These are phyloP conservation scores for Phengaris arion DNA, from an alignment of 2,888 invertebrate species.

Conservation along the genomic window DNA sequence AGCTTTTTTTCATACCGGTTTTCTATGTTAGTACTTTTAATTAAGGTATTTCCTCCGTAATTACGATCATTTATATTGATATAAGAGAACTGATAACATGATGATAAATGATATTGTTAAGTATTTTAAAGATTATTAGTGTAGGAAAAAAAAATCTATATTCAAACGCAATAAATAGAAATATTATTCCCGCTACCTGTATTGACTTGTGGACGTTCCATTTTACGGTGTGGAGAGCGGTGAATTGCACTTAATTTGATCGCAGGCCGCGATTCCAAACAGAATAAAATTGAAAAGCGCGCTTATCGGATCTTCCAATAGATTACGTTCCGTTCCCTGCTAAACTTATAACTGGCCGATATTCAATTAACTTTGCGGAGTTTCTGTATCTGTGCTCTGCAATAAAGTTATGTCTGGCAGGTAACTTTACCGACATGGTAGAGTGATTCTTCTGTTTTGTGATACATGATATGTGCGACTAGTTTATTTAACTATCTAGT, in stretches of 20 bases:
- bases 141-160: not conserved
- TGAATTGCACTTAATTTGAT: slow-evolving; percentile 46
- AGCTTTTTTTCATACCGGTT: too few relatives aligned
- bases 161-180: not conserved
- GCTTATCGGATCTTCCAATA: slow-evolving; percentile 40
- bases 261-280: slow-evolving; percentile 42
- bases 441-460: not conserved
- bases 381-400: slow-evolving; percentile 5
- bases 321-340: slow-evolving; percentile 34
- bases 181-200: slow-evolving; percentile 27
- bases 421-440: not conserved
- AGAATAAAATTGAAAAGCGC: slow-evolving; percentile 46
- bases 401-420: slow-evolving; percentile 3
- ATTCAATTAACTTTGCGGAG: slow-evolving; percentile 13
- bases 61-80: too few relatives aligned
- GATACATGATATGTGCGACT: not conserved
- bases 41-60: too few relatives aligned
- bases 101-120: not conserved
- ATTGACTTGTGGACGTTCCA: slow-evolving; percentile 39
- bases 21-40: too few relatives aligned
- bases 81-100: too few relatives aligned
- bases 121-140: not conserved
- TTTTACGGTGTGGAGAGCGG: slow-evolving; percentile 41
- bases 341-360: slow-evolving; percentile 7
- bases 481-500: not conserved